phyloP scores from a whole-genome alignment of 2,797 vertebrate genomes.

The Sciaenops ocellatus region DNA sequence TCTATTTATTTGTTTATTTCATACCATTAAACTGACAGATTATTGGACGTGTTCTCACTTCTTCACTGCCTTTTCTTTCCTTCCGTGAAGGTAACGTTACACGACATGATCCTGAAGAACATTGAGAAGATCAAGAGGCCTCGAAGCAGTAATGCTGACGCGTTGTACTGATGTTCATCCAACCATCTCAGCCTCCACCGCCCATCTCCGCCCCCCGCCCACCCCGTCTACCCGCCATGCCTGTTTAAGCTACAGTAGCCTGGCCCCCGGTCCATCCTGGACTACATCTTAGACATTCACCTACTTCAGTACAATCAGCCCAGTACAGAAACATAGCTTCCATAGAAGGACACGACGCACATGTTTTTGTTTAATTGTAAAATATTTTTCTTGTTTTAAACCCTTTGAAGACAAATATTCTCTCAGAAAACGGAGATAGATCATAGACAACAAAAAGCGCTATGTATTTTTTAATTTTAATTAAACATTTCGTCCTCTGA shows the following conservation, averaged over 20 bases:
- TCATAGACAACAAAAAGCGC: slow-evolving; percentile 54
- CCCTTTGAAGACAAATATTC: slow-evolving; percentile 58
- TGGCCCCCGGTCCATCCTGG: slow-evolving; percentile 56
- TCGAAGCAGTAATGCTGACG: slow-evolving; percentile 97
- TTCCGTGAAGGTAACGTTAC: slow-evolving; percentile 92
- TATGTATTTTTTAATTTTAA: slow-evolving; percentile 83
- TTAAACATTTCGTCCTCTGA: slow-evolving; percentile 78
- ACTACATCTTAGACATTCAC: slow-evolving; percentile 63
- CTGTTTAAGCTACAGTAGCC: slow-evolving; percentile 52
- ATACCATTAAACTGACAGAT: background rate
- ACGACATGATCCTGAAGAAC: slow-evolving; percentile 99
- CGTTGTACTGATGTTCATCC: slow-evolving; percentile 81
- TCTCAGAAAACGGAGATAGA: slow-evolving; percentile 38
- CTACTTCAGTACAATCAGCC: slow-evolving; percentile 70
- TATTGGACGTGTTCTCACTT: background rate
- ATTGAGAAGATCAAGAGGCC: slow-evolving; percentile 99
- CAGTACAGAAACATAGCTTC: slow-evolving; percentile 62
- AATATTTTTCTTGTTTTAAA: slow-evolving; percentile 80
- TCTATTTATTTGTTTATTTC: background rate
- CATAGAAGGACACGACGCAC: slow-evolving; percentile 62
- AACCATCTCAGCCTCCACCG: slow-evolving; percentile 13
- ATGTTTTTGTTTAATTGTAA: slow-evolving; percentile 78
- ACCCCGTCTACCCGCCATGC: slow-evolving; percentile 38
- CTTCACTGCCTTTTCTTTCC: background rate
- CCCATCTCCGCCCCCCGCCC: background rate